Percentiles rank a stretch among this genome's conserved stretches.
Conservation (phyloP, 2,888 invertebrate genomes). For the Synergus laeviventris region DNA sequence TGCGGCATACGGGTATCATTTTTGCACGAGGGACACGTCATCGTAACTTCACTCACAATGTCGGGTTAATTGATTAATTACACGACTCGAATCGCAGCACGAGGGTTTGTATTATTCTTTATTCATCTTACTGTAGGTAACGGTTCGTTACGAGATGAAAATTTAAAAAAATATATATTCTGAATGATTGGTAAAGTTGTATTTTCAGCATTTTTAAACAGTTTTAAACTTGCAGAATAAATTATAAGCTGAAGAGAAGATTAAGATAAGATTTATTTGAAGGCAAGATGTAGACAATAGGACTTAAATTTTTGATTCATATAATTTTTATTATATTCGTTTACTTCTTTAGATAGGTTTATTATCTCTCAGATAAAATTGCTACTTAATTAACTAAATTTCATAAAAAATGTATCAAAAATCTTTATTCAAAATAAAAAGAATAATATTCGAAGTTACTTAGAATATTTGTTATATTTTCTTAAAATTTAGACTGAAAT, state of each 20-base stretch:
- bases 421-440: not conserved
- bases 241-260: not conserved
- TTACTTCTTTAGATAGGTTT: not conserved
- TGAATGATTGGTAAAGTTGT: not conserved
- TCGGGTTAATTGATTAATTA: conserved; percentile 40
- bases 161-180: not conserved
- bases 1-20: conserved; percentile 30
- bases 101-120: conserved; percentile 23
- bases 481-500: no score
- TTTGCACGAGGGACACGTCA: conserved; percentile 37
- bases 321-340: not conserved
- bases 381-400: not conserved
- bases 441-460: no score
- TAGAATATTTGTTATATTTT: not conserved
- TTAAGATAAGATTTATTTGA: not conserved
- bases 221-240: no score
- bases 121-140: conserved; percentile 19
- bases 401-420: not conserved
- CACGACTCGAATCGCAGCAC: conserved; percentile 36
- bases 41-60: conserved; percentile 34
- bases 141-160: not conserved
- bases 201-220: not conserved
- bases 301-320: no score
- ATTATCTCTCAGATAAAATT: not conserved
- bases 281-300: not conserved